Conservation (phyloP, 2,113 vertebrate species). For the Aegotheles bennettii region DNA sequence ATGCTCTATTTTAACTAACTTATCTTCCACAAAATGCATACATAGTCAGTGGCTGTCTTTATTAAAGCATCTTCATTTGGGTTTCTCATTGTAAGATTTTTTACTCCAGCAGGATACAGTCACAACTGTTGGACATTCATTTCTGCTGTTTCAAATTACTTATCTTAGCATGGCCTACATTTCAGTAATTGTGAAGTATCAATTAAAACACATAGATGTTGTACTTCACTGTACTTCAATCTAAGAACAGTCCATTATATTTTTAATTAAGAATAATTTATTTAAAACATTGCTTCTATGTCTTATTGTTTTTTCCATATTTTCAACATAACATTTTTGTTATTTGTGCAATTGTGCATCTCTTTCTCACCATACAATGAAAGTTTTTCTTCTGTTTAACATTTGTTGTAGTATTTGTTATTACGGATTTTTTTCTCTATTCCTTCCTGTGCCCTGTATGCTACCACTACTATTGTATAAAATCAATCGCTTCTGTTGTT, state of each 20-base stretch:
- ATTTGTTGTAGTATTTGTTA: neutral
- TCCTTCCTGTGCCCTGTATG: neutral
- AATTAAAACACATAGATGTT: neutral
- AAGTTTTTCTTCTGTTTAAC: neutral
- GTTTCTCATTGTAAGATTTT: neutral
- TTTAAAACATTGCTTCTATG: neutral
- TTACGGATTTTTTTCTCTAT: neutral
- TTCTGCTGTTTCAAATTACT: neutral
- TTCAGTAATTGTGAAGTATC: neutral
- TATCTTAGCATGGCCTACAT: rapidly evolving
- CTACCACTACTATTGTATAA: neutral
- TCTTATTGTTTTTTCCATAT: neutral
- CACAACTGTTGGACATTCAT: neutral
- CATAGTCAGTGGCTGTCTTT: neutral
- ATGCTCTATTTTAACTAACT: neutral
- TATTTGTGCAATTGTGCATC: neutral
- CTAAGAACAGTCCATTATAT: neutral
- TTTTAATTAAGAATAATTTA: neutral
- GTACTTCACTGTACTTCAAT: neutral
- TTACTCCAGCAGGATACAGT: neutral
- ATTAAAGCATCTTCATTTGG: neutral
- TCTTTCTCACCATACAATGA: neutral
- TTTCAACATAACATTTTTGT: neutral
- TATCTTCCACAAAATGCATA: neutral
- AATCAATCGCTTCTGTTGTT: neutral